phyloP scores from a whole-genome alignment of 2,888 invertebrate genomes.

The Drosophila mercatorum region DNA sequence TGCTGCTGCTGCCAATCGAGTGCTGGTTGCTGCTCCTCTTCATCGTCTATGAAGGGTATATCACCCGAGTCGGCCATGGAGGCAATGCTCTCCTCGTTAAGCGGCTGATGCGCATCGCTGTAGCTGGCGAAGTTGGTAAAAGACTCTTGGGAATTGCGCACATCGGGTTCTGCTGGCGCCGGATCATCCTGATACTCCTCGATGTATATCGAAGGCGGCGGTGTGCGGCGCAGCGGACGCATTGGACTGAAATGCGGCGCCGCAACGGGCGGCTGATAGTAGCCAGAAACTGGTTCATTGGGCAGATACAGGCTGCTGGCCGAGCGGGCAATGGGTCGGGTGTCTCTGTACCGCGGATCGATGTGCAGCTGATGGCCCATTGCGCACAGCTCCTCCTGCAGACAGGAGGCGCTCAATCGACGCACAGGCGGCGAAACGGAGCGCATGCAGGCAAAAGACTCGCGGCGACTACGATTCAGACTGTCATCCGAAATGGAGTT shows the following conservation, averaged over 20 bases:
- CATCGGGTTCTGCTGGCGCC: slow-evolving; percentile 52
- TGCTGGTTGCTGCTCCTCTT: slow-evolving; percentile 77
- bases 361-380: slow-evolving; percentile 83
- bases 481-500: slow-evolving; percentile 84
- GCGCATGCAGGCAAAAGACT: slow-evolving; percentile 74
- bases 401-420: slow-evolving; percentile 82
- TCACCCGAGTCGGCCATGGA: slow-evolving; percentile 83
- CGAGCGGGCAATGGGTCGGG: slow-evolving; percentile 83
- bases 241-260: slow-evolving; percentile 65
- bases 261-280: slow-evolving; percentile 38
- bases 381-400: slow-evolving; percentile 83
- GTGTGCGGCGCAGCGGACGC: slow-evolving; percentile 70
- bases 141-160: slow-evolving; percentile 80
- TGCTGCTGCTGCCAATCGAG: slow-evolving; percentile 41
- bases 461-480: slow-evolving; percentile 80
- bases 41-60: slow-evolving; percentile 85
- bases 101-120: slow-evolving; percentile 83
- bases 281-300: slow-evolving; percentile 50
- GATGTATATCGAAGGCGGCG: slow-evolving; percentile 83
- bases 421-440: slow-evolving; percentile 77
- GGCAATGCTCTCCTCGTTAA: slow-evolving; percentile 84
- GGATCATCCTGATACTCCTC: slow-evolving; percentile 83
- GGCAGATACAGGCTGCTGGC: slow-evolving; percentile 81
- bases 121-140: slow-evolving; percentile 75
- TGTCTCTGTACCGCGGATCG: slow-evolving; percentile 84